Evolutionary conservation across 2,888 invertebrate genomes (phyloP), one percentile per base, ranked within the genome.

Genomic region (Trissolcus japonicus): DNA sequence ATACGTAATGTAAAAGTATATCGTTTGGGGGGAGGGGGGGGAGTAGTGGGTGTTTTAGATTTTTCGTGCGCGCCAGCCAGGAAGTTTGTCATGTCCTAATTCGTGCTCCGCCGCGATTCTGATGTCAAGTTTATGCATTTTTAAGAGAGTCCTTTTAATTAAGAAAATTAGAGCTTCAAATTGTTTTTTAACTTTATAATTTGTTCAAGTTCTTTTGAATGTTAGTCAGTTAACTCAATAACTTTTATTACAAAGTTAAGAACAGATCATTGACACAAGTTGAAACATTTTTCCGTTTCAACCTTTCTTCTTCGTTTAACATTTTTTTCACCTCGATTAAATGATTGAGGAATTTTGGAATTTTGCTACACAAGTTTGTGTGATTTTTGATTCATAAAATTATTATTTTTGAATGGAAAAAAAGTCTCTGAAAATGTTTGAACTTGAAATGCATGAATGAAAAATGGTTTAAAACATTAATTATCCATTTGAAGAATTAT

Each of bases 1-100:
- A 71, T 65, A 74, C 74, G 60, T 72, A 72, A 76, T 67, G 50
- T 50, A 55, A 66, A 66, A 35, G 35, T 35, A 57, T 59, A 54
- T 68, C 63, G 48, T 54, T 68, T 68, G 62, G 25, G 25, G 35
- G 48, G 59, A 40, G 41, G 25, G 35, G 48, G 59, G 40, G 41
- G 60, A 56, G 48, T 61, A 19, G 25, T 6, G 16, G 14, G 17
- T 65, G 55, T 61, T 76, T 65, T n/a, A 35, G 60, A 59, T 75
- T 75, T 59, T 59, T 63, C 62, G 43, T 41, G 53, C 51, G 55
- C 25, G 19, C 35, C 56, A 19, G 54, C 54, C 57, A 46, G 41
- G 56, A 13, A n/a, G 29, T 7, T 25, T 7, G 46, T 57, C 40
- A 16, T 56, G 60, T 48, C 4, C 61, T 55, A 55, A 55, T 62